phyloP scores from a whole-genome alignment of 2,797 vertebrate genomes.

The Cuniculus paca region DNA sequence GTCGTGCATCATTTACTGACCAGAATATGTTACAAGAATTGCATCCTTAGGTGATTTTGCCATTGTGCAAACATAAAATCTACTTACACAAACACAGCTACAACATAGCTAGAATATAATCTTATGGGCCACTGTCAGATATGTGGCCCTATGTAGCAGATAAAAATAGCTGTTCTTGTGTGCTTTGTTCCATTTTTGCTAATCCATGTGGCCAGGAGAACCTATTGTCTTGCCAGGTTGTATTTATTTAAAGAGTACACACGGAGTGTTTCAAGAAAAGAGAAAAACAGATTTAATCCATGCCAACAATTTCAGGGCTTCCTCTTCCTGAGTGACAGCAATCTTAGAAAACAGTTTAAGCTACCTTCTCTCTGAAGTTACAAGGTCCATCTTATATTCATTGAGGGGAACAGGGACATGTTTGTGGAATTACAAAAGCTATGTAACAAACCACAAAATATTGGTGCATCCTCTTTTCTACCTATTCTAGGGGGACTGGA shows the following conservation, averaged over 20 bases:
- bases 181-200: neutral
- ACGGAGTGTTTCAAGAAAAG: slow-evolving; percentile 48
- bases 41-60: neutral
- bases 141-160: neutral
- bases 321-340: neutral
- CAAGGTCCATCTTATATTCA: slow-evolving; percentile 22
- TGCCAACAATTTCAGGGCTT: slow-evolving; percentile 12
- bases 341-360: slow-evolving; percentile 55
- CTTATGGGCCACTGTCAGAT: neutral
- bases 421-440: slow-evolving; percentile 28
- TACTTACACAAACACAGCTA: neutral
- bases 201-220: slow-evolving; percentile 27
- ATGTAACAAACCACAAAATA: neutral
- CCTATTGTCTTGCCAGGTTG: neutral
- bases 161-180: neutral
- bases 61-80: neutral
- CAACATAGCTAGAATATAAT: neutral
- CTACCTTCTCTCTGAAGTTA: neutral
- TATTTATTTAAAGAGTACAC: slow-evolving; percentile 50
- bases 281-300: slow-evolving; percentile 58
- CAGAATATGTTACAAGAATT: neutral
- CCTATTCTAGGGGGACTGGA: neutral
- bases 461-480: neutral
- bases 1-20: neutral
- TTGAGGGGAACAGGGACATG: neutral